Base-by-base conservation (phyloP, 2,797 vertebrate genomes). In the Urocyon cinereoargenteus region DNA sequence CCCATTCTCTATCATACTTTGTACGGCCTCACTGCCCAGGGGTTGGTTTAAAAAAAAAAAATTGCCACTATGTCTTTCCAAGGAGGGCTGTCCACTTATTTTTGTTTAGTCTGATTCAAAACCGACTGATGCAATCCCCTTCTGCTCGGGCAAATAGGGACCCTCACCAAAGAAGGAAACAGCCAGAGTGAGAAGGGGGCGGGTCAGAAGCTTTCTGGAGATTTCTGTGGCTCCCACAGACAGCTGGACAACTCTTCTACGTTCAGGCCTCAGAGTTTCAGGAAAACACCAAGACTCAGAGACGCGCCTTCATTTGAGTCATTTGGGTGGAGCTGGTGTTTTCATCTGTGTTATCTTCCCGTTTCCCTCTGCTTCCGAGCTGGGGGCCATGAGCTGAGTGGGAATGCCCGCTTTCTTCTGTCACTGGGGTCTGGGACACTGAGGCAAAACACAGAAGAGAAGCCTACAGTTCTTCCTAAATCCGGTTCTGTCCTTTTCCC, bases 101-200 rank as follows among this genome's bases (percentile, higher is more conserved):
- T 95, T 95, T 83, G 91, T 96, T 97, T 93, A 92, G 79, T 96
- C 96, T 93, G 68, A 95, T 94, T 97, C 87, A 91, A 68, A 92
- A 90, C n/a, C 53, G 88, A 96, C 75, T 77, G 70, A 94, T 59
- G 49, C 75, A 81, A 90, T 97, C 96, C 79, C 75, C 81, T 94
- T 96, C 92, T 75, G 57, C 90, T 88, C 91, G 94, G 96, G 93
- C 88, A 97, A 94, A 97, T 84, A 62, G 77, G 81, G 96, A 97
- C 97, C 91, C 96, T 96, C 93, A 96, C 93, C 90, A 88, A 96
- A 97, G 97, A 90, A 82, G 93, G 84, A 97, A 94, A 81, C 49
- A 94, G 97, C 93, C 97, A 90, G 93, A 85, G 96, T 16, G 73
- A 83, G 79, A 94, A 77, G 92, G 53, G 94, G 90, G 86, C 57